Base-by-base conservation (phyloP, 2,888 invertebrate species). In the Helicoverpa assulta region DNA sequence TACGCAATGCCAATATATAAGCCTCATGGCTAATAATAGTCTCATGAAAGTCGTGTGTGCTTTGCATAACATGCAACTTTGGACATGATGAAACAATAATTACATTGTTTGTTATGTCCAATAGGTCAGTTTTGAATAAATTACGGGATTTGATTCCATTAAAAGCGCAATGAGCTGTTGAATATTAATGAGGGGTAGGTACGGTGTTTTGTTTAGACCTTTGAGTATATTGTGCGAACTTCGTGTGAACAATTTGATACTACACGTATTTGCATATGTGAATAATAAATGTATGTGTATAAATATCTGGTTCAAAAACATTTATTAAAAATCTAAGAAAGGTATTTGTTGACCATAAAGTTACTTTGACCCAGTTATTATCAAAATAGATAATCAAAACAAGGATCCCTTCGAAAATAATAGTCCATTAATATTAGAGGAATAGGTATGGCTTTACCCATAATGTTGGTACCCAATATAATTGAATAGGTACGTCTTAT, bases 21-120 rank as follows among this genome's bases (percentile, higher is more conserved):
- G 3, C 21, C 29, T 26, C 53, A 71, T 56, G 56, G 79, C 84
- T 88, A 88, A 87, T 85, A 83, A 84, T 80, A 83, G 78, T 84
- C 77, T 78, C 78, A 79, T 83, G 83, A 84, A 79, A 78, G 67
- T 78, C 67, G 57, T 64, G 59, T 76, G 71, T 84, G 80, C 76
- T 81, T 78, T 76, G 78, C 70, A 63, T 70, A 69, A 61, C 67
- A 65, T 57, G 29, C 16, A n/a, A 61, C 74, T 63, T 78, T 68
- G 53, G 47, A 63, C 29, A 66, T 55, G 26, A 68, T 68, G 58
- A 63, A 67, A 68, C 19, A 61, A 78, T 78, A 68, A 74, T 63
- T 26, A 47, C 43, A 63, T 51, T 80, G 60, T 70, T 70, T 61
- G 69, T 54, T 33, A 52, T 63, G 51, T 56, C 55, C 61, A 53